Evolutionary conservation across 2,888 invertebrate genomes (phyloP).

Genomic region (Anticlea derivata): DNA sequence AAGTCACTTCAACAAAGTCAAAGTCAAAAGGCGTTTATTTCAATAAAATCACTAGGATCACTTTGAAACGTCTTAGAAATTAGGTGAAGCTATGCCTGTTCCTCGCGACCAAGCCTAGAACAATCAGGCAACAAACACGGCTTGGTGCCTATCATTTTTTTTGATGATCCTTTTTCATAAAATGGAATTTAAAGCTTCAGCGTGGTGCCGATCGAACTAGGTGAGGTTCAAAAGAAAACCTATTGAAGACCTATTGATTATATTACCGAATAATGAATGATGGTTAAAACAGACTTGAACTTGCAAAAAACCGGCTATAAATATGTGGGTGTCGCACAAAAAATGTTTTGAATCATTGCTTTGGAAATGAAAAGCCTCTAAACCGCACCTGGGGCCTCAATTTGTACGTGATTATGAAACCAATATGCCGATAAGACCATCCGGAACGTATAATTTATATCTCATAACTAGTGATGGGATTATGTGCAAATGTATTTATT

Average conservation of each 20-base stretch:
- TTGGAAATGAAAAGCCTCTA: slow-evolving; percentile 34
- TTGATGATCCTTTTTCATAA: no score
- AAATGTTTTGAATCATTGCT: slow-evolving; percentile 29
- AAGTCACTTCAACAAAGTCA: slow-evolving; percentile 4
- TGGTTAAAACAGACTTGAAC: slow-evolving; percentile 1
- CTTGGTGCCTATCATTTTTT: no score
- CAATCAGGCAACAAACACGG: no score
- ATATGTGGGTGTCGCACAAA: slow-evolving; percentile 22
- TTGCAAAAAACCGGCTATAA: slow-evolving; percentile 17
- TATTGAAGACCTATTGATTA: no score
- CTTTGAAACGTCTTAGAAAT: no score
- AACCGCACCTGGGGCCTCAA: slow-evolving; percentile 37
- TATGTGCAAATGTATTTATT: background rate
- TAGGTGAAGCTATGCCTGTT: no score
- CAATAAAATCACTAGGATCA: no score
- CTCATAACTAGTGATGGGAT: slow-evolving; percentile 36
- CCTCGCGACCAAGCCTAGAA: no score
- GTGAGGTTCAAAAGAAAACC: no score
- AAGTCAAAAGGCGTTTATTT: no score
- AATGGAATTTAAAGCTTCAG: no score
- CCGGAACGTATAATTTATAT: slow-evolving; percentile 58
- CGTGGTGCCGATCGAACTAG: no score
- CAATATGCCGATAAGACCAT: slow-evolving; percentile 51
- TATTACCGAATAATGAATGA: slow-evolving; percentile 5
- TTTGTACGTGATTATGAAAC: slow-evolving; percentile 58